Percentiles rank a stretch among this genome's conserved stretches.
Evolutionary conservation across 2,113 vertebrate genomes (phyloP).

Genomic region (Chascanopsetta lugubris): DNA sequence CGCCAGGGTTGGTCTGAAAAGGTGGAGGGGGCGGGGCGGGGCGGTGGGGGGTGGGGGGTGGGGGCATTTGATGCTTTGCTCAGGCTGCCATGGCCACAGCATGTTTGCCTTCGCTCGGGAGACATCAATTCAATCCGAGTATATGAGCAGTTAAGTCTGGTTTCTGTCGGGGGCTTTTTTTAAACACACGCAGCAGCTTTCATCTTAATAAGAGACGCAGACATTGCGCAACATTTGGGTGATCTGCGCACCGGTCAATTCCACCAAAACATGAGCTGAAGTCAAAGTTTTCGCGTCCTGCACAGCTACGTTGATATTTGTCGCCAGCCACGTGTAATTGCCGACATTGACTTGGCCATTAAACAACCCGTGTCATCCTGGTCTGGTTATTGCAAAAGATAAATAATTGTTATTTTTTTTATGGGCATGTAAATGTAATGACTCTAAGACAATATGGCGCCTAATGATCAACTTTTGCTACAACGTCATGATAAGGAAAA

Average conservation of each 20-base stretch:
- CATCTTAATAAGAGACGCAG: not conserved
- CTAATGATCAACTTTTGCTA: constrained; percentile 50
- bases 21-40: no score
- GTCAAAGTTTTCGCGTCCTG: not conserved
- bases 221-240: not conserved
- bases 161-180: not conserved
- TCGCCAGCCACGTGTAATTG: not conserved
- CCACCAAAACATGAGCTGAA: not conserved
- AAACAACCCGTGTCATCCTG: not conserved
- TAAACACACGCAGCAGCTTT: not conserved
- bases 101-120: constrained; percentile 15
- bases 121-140: not conserved
- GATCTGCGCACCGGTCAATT: not conserved
- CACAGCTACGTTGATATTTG: not conserved
- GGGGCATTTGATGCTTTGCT: not conserved
- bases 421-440: no score
- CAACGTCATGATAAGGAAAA: constrained; percentile 52
- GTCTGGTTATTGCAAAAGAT: not conserved
- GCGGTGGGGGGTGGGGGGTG: no score
- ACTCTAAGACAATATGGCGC: constrained; percentile 16
- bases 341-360: not conserved
- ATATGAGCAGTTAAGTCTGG: constrained; percentile 10
- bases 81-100: constrained; percentile 3
- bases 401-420: no score
- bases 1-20: constrained; percentile 7